phyloP scores from a whole-genome alignment of 2,888 invertebrate species.

The Aromia moschata region DNA sequence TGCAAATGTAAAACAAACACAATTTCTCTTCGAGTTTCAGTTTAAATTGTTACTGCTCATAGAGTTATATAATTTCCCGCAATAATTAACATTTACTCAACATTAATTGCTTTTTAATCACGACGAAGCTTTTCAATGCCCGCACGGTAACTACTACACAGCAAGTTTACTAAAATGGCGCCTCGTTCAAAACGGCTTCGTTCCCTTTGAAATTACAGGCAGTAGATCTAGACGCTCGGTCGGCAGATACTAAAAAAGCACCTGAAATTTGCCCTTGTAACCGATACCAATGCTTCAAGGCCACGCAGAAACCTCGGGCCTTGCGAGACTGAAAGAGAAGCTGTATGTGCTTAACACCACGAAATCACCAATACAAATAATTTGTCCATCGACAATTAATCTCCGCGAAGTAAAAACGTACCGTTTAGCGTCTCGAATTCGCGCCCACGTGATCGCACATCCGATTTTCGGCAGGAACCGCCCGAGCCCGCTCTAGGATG shows the following conservation, averaged over 20 bases:
- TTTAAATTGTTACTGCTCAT: too few species aligned
- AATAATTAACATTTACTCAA: too few species aligned
- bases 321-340: too few species aligned
- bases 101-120: too few species aligned
- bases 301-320: slow-evolving; percentile 1
- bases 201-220: background rate
- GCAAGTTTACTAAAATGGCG: background rate
- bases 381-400: background rate
- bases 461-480: slow-evolving; percentile 39
- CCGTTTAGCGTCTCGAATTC: slow-evolving; percentile 20
- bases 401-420: background rate
- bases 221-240: background rate
- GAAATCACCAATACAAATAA: too few species aligned
- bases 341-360: too few species aligned
- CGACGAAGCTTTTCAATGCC: too few species aligned
- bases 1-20: too few species aligned
- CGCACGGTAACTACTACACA: too few species aligned
- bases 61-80: too few species aligned
- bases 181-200: background rate
- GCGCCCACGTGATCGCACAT: slow-evolving; percentile 39
- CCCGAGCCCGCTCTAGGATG: slow-evolving; percentile 23
- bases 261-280: slow-evolving; percentile 13
- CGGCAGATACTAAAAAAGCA: background rate
- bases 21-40: too few species aligned
- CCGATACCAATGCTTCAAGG: background rate